These are phyloP conservation scores for Boloria selene DNA, from an alignment of 2,888 invertebrate genomes.

Conservation along the genomic window DNA sequence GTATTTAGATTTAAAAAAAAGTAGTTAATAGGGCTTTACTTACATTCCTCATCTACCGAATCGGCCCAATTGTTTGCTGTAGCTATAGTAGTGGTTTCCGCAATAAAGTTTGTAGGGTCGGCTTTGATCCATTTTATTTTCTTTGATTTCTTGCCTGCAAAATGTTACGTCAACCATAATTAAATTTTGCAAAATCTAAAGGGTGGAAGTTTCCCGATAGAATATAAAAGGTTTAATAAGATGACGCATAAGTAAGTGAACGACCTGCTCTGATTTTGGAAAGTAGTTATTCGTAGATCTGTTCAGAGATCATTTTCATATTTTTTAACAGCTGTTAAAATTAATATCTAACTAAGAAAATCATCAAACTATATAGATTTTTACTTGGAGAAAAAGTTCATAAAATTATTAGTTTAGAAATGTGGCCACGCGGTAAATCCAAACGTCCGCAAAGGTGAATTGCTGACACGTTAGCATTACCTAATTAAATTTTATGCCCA, in stretches of 20 bases:
- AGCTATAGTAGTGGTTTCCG: constrained; percentile 84
- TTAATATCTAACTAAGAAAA: constrained; percentile 2
- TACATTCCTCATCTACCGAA: constrained; percentile 91
- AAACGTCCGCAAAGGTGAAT: constrained; percentile 79
- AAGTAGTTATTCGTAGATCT: constrained; percentile 69
- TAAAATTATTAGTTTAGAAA: constrained; percentile 58
- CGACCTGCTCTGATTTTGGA: constrained; percentile 73
- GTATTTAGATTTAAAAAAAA: constrained; percentile 40
- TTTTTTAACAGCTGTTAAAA: constrained; percentile 14
- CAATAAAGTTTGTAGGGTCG: constrained; percentile 91
- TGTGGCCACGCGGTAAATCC: constrained; percentile 82
- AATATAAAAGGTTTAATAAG: constrained; percentile 56
- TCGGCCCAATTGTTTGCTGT: constrained; percentile 89
- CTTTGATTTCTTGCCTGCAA: constrained; percentile 91
- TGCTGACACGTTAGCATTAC: constrained; percentile 81
- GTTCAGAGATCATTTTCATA: constrained; percentile 48
- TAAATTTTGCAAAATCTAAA: constrained; percentile 39
- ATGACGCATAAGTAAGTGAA: constrained; percentile 75
- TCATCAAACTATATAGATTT: constrained; percentile 37
- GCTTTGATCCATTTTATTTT: constrained; percentile 93
- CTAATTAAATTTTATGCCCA: constrained; percentile 28
- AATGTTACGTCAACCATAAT: constrained; percentile 43
- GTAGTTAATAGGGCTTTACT: constrained; percentile 50
- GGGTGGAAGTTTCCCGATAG: constrained; percentile 41
- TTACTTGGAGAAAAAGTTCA: constrained; percentile 35